phyloP scores from a whole-genome alignment of 35 echinoderm and acorn worm genomes.

The Apostichopus japonicus region DNA sequence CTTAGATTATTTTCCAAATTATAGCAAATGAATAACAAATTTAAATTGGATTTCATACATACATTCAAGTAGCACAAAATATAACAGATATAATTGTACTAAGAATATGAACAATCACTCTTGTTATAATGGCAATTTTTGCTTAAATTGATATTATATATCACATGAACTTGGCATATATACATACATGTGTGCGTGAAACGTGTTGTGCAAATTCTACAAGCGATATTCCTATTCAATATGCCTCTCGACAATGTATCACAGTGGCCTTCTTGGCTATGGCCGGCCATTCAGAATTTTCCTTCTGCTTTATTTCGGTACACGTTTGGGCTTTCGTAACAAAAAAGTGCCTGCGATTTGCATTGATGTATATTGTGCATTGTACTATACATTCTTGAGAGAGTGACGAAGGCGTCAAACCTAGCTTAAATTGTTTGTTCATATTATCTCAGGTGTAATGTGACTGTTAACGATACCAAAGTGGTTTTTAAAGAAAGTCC shows the following conservation, averaged over 20 bases:
- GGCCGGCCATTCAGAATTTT: neutral
- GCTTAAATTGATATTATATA: neutral
- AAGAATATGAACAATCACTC: too few species aligned
- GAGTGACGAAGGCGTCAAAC: too few species aligned
- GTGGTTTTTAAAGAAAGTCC: too few species aligned
- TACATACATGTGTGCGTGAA: neutral
- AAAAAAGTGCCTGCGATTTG: slow-evolving; percentile 8
- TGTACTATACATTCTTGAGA: neutral
- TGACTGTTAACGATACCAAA: too few species aligned
- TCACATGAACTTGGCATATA: neutral
- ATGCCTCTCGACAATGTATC: too few species aligned
- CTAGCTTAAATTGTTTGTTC: too few species aligned
- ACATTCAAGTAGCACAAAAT: neutral
- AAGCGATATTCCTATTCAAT: too few species aligned
- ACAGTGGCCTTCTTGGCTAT: too few species aligned
- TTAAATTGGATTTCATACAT: neutral
- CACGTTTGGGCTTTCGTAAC: slow-evolving; percentile 9
- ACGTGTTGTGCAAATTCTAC: too few species aligned
- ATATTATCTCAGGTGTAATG: too few species aligned
- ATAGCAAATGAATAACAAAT: neutral
- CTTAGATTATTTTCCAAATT: neutral
- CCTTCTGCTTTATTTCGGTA: neutral
- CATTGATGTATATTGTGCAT: neutral
- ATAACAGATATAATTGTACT: neutral
- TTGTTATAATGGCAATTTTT: neutral